phyloP scores from a whole-genome alignment of 2,888 invertebrate species.

The Cheilosia soror region DNA sequence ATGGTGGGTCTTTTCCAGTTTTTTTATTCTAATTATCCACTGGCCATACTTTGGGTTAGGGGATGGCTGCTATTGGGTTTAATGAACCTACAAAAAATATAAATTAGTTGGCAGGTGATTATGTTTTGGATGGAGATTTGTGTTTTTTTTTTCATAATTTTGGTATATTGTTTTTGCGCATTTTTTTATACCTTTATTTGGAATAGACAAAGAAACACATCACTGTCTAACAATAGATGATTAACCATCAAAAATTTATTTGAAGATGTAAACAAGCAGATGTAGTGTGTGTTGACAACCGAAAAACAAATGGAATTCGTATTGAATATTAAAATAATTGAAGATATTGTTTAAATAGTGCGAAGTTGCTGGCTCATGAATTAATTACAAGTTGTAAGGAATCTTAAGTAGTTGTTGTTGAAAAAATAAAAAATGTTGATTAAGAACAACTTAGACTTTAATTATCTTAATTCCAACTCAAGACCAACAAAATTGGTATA shows the following conservation, averaged over 20 bases:
- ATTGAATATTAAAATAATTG: background rate
- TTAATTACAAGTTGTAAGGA: background rate
- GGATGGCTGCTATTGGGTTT: constrained; percentile 28
- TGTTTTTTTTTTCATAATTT: constrained; percentile 9
- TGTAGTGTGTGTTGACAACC: constrained; percentile 16
- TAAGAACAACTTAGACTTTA: too few relatives aligned
- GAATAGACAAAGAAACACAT: constrained; percentile 35
- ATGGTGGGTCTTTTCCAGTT: constrained; percentile 37
- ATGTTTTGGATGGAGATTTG: constrained; percentile 25
- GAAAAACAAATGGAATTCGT: background rate
- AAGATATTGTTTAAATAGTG: background rate
- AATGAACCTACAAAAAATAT: constrained; percentile 57
- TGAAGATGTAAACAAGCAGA: constrained; percentile 26
- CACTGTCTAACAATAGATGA: constrained; percentile 51
- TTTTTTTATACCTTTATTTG: constrained; percentile 3
- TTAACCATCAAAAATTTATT: constrained; percentile 23
- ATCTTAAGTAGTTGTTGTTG: background rate
- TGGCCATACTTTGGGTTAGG: constrained; percentile 26
- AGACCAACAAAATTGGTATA: too few relatives aligned
- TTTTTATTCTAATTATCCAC: background rate
- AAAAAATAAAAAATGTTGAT: too few relatives aligned
- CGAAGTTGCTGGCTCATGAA: background rate
- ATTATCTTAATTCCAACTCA: too few relatives aligned
- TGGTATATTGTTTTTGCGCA: constrained; percentile 31
- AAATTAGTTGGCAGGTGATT: constrained; percentile 36